These are phyloP conservation scores for Apamea monoglypha DNA, from an alignment of 2,888 invertebrate genomes.

Conservation along the genomic window DNA sequence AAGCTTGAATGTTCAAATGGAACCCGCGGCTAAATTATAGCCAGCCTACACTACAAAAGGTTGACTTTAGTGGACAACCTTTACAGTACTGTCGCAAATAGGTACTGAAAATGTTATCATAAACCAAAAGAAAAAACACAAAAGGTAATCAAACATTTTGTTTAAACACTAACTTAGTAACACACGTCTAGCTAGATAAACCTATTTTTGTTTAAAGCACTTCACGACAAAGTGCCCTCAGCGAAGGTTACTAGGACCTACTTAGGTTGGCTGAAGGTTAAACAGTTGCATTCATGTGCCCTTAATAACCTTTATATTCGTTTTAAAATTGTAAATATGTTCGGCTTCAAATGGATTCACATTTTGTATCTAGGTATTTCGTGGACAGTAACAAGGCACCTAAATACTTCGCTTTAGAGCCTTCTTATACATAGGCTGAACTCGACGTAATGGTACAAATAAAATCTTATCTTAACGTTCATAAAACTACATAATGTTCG, in stretches of 20 bases:
- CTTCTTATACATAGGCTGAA: slow-evolving; percentile 31
- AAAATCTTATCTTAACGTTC: slow-evolving; percentile 41
- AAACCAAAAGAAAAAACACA: not conserved
- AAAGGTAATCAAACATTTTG: not conserved
- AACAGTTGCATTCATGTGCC: slow-evolving; percentile 7
- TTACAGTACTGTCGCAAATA: not conserved
- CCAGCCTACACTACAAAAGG: too few species aligned
- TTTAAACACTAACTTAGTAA: not conserved
- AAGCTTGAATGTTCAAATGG: too few species aligned
- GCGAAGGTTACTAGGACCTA: slow-evolving; percentile 39
- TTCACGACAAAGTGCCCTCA: slow-evolving; percentile 30
- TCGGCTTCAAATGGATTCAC: slow-evolving; percentile 12
- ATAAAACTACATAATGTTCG: slow-evolving; percentile 33
- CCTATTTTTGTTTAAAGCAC: not conserved
- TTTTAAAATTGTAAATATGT: slow-evolving; percentile 30
- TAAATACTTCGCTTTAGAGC: slow-evolving; percentile 17
- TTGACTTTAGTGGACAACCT: too few species aligned
- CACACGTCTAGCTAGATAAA: not conserved
- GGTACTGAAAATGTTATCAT: not conserved
- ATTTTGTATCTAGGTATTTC: slow-evolving; percentile 15
- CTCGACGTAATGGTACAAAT: slow-evolving; percentile 31
- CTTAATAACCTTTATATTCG: slow-evolving; percentile 33
- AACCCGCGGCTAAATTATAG: too few species aligned
- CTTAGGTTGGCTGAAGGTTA: slow-evolving; percentile 44
- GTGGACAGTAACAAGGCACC: slow-evolving; percentile 8